A percentile compares a stretch with the other conserved stretches of the same genome.
Conservation (phyloP, 2,888 invertebrate species). For the Sinotaia quadrata region DNA sequence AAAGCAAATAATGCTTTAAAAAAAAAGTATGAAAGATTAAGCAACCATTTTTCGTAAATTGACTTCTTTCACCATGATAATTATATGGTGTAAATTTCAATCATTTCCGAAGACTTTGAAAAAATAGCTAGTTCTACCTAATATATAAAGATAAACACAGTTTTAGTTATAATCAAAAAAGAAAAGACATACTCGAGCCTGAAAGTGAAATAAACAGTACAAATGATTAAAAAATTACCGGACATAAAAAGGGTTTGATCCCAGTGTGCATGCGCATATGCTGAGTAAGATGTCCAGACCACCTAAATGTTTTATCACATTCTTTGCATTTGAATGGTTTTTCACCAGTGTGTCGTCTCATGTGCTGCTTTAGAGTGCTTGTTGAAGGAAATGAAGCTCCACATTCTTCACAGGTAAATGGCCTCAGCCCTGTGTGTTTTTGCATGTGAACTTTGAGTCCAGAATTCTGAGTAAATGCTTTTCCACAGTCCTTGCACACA, state of each 20-base stretch:
- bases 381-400: slow-evolving; percentile 21
- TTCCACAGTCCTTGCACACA: slow-evolving; percentile 25
- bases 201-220: slow-evolving; percentile 15
- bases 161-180: too few species aligned
- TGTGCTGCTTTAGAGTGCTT: slow-evolving; percentile 23
- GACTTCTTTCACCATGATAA: too few species aligned
- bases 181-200: too few species aligned
- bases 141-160: too few species aligned
- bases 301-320: slow-evolving; percentile 21
- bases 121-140: too few species aligned
- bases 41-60: too few species aligned
- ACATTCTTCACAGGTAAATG: slow-evolving; percentile 20
- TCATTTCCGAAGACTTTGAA: too few species aligned
- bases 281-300: slow-evolving; percentile 27
- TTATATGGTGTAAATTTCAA: too few species aligned
- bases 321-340: slow-evolving; percentile 19
- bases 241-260: slow-evolving; percentile 24
- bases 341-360: slow-evolving; percentile 24
- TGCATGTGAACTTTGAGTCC: slow-evolving; percentile 39
- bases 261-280: slow-evolving; percentile 21
- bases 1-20: too few species aligned
- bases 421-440: slow-evolving; percentile 21
- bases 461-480: slow-evolving; percentile 26
- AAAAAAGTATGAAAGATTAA: too few species aligned
- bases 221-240: slow-evolving; percentile 17